phyloP scores from a whole-genome alignment of 2,888 invertebrate genomes.

The Coelogynopora nodosa region DNA sequence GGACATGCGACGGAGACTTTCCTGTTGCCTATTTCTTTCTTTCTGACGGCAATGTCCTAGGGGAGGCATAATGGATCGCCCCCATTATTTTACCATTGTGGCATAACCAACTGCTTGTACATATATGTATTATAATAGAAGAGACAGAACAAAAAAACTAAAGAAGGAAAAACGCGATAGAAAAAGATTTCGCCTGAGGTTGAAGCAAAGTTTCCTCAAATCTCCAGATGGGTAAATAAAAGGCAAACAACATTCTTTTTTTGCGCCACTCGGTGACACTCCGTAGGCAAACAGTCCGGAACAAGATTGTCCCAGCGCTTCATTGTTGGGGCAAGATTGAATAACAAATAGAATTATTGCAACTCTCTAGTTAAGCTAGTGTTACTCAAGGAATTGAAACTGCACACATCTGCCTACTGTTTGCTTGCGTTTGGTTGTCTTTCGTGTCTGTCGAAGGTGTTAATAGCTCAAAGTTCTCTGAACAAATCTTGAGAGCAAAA shows the following conservation, averaged over 20 bases:
- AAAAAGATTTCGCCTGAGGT: neutral
- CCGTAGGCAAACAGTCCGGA: neutral
- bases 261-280: neutral
- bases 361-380: neutral
- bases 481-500: neutral
- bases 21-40: neutral
- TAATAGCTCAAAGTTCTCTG: neutral
- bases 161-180: neutral
- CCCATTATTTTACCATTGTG: neutral
- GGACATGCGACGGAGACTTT: neutral
- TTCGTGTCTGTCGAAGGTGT: neutral
- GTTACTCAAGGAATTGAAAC: neutral
- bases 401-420: neutral
- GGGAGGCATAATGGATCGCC: neutral
- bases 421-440: neutral
- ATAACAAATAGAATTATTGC: neutral
- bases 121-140: neutral
- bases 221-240: neutral
- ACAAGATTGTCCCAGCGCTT: neutral
- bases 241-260: neutral
- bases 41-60: neutral
- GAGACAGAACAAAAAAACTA: neutral
- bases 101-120: neutral
- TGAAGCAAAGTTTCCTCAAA: neutral
- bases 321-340: neutral